phyloP scores from a whole-genome alignment of 2,888 invertebrate species.

The Callyntrura guangdongensis region DNA sequence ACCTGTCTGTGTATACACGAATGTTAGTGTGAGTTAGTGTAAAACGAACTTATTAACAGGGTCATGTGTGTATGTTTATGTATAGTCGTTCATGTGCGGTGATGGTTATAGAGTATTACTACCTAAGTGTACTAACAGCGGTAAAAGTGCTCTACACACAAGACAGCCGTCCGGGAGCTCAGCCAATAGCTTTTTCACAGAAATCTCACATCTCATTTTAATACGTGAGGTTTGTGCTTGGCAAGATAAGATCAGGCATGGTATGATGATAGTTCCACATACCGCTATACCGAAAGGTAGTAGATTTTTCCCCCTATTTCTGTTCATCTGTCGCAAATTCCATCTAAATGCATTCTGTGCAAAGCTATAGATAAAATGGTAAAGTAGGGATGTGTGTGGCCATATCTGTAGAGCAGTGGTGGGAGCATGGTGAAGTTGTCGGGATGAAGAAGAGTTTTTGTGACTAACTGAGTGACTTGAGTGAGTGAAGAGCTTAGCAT shows the following conservation, averaged over 20 bases:
- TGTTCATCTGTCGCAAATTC: neutral
- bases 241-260: neutral
- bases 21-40: neutral
- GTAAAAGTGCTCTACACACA: conserved; percentile 28
- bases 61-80: conserved; percentile 5
- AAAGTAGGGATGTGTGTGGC: neutral
- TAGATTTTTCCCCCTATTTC: neutral
- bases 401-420: neutral
- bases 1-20: neutral
- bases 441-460: conserved; percentile 57
- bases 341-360: neutral
- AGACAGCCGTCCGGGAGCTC: neutral
- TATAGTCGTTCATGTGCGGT: conserved; percentile 2
- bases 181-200: conserved; percentile 40
- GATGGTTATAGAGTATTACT: neutral
- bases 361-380: neutral
- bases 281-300: neutral
- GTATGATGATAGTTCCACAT: neutral
- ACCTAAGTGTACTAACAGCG: neutral
- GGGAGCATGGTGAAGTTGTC: conserved; percentile 4
- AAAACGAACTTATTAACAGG: conserved; percentile 28
- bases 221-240: conserved; percentile 23
- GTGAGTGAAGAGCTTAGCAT: conserved; percentile 73
- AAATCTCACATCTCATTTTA: conserved; percentile 60
- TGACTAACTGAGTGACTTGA: conserved; percentile 62